Conservation (phyloP, 2,888 invertebrate species). For the Platycheirus rosarum region DNA sequence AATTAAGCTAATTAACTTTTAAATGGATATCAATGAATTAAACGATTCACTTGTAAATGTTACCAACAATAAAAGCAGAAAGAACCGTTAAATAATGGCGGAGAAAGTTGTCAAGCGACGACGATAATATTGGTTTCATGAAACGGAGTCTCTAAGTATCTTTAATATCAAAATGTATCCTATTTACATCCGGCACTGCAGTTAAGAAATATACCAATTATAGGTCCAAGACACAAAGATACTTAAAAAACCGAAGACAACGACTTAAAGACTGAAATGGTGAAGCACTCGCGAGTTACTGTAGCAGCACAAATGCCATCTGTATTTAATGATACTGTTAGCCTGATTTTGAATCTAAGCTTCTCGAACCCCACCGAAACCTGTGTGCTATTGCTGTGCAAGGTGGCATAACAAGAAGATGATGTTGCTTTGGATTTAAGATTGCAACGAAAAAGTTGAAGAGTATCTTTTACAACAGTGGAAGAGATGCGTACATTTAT, state of each 20-base stretch:
- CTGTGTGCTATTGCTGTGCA: conserved; percentile 13
- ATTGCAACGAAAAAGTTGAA: conserved; percentile 39
- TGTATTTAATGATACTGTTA: conserved; percentile 72
- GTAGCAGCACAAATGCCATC: conserved; percentile 69
- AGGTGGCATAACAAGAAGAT: conserved; percentile 62
- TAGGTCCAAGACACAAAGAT: conserved; percentile 24
- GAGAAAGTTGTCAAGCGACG: conserved; percentile 32
- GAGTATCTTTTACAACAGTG: conserved; percentile 32
- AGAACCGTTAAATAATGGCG: neutral
- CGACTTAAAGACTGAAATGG: conserved; percentile 61
- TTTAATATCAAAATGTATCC: conserved; percentile 37
- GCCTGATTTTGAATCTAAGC: conserved; percentile 52
- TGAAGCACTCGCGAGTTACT: conserved; percentile 74
- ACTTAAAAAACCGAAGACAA: conserved; percentile 1
- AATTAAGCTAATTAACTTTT: no score
- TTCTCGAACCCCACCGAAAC: neutral
- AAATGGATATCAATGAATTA: no score
- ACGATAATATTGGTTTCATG: conserved; percentile 2
- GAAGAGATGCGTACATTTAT: conserved; percentile 44
- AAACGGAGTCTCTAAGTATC: conserved; percentile 25
- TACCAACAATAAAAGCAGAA: neutral
- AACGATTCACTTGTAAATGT: conserved; percentile 33
- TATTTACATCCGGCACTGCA: conserved; percentile 26
- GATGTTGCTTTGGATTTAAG: conserved; percentile 46
- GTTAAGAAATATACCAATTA: conserved; percentile 10